Conservation (phyloP, 2,797 vertebrate genomes). For the Astyanax mexicanus region DNA sequence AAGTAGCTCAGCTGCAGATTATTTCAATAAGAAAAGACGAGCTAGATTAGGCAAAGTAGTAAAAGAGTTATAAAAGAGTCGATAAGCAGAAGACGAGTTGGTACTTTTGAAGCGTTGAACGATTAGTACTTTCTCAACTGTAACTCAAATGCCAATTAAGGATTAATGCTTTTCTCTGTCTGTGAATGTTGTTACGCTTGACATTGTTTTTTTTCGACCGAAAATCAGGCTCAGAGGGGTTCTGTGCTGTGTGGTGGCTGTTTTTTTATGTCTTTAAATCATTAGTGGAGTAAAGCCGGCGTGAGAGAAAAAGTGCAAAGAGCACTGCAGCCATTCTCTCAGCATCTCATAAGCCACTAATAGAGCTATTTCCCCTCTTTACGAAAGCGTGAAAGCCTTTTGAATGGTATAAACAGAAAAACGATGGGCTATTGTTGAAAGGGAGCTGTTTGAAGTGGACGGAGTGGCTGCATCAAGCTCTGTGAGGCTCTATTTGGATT, state of each 20-base stretch:
- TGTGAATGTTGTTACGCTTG: constrained; percentile 30
- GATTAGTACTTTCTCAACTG: constrained; percentile 59
- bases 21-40: constrained; percentile 56
- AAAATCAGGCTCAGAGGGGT: constrained; percentile 21
- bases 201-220: constrained; percentile 15
- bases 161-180: constrained; percentile 23
- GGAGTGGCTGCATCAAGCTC: constrained; percentile 11
- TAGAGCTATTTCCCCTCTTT: constrained; percentile 9
- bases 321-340: neutral
- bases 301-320: constrained; percentile 11
- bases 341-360: constrained; percentile 6
- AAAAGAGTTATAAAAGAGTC: constrained; percentile 48
- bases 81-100: constrained; percentile 33
- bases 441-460: constrained; percentile 17
- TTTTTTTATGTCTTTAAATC: constrained; percentile 15
- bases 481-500: too few species aligned
- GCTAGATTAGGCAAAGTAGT: constrained; percentile 55
- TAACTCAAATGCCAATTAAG: constrained; percentile 41
- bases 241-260: neutral
- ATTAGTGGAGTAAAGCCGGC: constrained; percentile 23
- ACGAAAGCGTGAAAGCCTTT: neutral
- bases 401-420: constrained; percentile 11
- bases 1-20: constrained; percentile 49
- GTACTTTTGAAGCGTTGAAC: constrained; percentile 45
- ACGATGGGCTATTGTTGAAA: neutral